phyloP scores from a whole-genome alignment of 2,797 vertebrate species.

The Enteromius anoplus region DNA sequence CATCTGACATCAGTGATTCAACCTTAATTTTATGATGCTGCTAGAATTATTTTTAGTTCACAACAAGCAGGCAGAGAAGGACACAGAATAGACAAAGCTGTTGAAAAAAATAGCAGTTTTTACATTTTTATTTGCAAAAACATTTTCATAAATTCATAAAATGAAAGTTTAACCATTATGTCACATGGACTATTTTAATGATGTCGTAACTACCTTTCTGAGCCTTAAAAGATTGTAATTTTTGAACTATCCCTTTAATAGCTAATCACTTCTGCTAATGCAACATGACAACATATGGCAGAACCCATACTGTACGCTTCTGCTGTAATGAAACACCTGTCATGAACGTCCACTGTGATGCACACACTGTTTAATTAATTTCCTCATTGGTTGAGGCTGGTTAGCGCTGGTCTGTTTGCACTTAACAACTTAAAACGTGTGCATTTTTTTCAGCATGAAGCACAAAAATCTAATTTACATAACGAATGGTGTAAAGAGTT shows the following conservation, averaged over 20 bases:
- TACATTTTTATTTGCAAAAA: neutral
- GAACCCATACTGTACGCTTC: slow-evolving; percentile 3
- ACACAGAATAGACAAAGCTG: neutral
- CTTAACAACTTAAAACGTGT: neutral
- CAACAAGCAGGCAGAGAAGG: neutral
- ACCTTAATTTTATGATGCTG: neutral
- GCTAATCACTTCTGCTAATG: neutral
- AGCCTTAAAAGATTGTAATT: neutral
- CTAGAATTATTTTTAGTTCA: neutral
- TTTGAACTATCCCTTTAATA: neutral
- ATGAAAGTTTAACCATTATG: neutral
- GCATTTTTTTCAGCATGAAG: neutral
- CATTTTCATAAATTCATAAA: neutral
- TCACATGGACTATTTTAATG: neutral
- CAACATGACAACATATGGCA: slow-evolving; percentile 8
- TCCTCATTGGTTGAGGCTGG: neutral
- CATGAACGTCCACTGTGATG: neutral
- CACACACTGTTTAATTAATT: neutral
- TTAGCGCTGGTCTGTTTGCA: neutral
- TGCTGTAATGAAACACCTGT: slow-evolving; percentile 40
- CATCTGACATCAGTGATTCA: neutral
- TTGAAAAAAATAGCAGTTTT: neutral
- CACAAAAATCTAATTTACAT: neutral
- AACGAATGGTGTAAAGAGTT: neutral
- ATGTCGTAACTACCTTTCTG: neutral